Percentiles rank a stretch among this genome's conserved stretches.
Conservation (phyloP, 2,888 invertebrate genomes). For the Cephalotes varians region DNA sequence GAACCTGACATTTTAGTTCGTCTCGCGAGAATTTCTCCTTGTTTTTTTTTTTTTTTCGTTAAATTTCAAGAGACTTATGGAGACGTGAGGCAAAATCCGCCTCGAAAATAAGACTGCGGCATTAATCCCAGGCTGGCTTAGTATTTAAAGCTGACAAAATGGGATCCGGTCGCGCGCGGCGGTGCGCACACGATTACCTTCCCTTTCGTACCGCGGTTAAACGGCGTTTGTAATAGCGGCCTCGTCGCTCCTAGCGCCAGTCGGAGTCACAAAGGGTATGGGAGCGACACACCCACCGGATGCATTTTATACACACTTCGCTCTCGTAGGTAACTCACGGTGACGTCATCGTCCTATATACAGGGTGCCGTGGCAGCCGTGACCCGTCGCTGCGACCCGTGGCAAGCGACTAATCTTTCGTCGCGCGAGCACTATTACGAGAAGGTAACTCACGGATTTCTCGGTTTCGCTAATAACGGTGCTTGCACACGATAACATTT, state of each 20-base stretch:
- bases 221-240: constrained; percentile 79
- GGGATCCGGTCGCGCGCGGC: constrained; percentile 57
- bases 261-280: constrained; percentile 82
- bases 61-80: neutral
- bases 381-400: constrained; percentile 76
- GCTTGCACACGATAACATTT: constrained; percentile 39
- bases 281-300: constrained; percentile 85
- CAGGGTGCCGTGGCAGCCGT: constrained; percentile 78
- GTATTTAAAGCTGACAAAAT: constrained; percentile 60
- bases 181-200: constrained; percentile 66
- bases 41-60: neutral
- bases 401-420: constrained; percentile 67
- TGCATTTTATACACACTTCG: constrained; percentile 81
- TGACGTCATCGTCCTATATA: constrained; percentile 82
- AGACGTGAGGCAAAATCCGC: neutral
- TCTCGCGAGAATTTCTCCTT: neutral
- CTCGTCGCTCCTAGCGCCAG: constrained; percentile 80
- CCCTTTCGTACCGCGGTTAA: constrained; percentile 76
- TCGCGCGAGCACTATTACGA: constrained; percentile 59
- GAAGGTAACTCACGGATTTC: constrained; percentile 57
- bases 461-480: constrained; percentile 66
- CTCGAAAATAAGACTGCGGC: neutral
- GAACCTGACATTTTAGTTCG: neutral
- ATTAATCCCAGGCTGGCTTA: neutral
- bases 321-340: constrained; percentile 77